These are phyloP conservation scores for Gryllus bimaculatus DNA, from an alignment of 1,140 invertebrate genomes.

Conservation along the genomic window DNA sequence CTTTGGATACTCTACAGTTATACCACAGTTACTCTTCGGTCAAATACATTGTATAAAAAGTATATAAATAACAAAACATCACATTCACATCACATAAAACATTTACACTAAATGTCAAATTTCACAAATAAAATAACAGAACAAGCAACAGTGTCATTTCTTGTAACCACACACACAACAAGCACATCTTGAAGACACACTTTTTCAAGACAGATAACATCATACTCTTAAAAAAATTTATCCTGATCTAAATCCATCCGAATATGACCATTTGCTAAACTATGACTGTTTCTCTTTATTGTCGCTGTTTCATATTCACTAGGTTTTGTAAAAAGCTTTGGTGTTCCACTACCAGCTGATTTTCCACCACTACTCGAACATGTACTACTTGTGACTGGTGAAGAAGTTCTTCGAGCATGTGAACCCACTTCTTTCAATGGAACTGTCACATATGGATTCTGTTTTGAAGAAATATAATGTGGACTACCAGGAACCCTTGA, in stretches of 20 bases:
- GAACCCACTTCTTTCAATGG: constrained; percentile 55
- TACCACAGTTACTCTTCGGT: too few relatives aligned
- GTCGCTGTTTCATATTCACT: constrained; percentile 68
- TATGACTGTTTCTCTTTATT: constrained; percentile 64
- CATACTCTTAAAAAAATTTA: constrained; percentile 37
- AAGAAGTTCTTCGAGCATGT: constrained; percentile 28
- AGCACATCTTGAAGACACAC: too few relatives aligned
- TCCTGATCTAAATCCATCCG: constrained; percentile 47
- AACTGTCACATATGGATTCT: constrained; percentile 73
- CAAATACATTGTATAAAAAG: too few relatives aligned
- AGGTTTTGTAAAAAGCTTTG: constrained; percentile 54
- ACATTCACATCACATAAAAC: too few relatives aligned
- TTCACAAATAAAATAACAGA: too few relatives aligned
- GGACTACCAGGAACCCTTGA: constrained; percentile 53
- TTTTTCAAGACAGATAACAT: too few relatives aligned
- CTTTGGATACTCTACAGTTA: too few relatives aligned
- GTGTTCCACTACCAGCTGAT: constrained; percentile 33
- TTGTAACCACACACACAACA: too few relatives aligned
- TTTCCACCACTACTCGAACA: background rate
- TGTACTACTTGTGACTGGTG: constrained; percentile 41
- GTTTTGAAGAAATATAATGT: constrained; percentile 67
- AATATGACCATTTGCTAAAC: constrained; percentile 40
- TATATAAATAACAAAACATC: too few relatives aligned
- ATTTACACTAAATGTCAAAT: too few relatives aligned
- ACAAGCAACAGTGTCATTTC: too few relatives aligned